These are phyloP conservation scores for Xylophagus ater DNA, from an alignment of 2,888 invertebrate genomes.

Conservation along the genomic window DNA sequence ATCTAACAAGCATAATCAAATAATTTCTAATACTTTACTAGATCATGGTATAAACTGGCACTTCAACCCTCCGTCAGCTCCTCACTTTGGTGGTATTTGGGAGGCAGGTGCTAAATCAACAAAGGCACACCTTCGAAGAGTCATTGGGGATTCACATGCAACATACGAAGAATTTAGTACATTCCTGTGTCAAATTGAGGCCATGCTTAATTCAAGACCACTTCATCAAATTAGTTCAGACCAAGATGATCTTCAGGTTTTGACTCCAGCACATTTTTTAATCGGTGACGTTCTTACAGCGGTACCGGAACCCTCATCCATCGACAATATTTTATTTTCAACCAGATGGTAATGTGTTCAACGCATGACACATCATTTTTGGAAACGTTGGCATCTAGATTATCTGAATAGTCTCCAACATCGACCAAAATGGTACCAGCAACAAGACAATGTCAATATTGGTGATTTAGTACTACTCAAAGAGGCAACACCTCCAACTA, in stretches of 20 bases:
- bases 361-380: constrained; percentile 20
- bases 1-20: constrained; percentile 8
- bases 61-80: constrained; percentile 19
- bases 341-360: constrained; percentile 21
- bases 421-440: constrained; percentile 21
- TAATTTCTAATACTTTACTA: constrained; percentile 21
- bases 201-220: background rate
- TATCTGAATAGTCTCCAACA: constrained; percentile 21
- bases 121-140: constrained; percentile 19
- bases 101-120: constrained; percentile 23
- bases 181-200: background rate
- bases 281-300: background rate
- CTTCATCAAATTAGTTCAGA: background rate
- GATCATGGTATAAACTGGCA: background rate
- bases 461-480: constrained; percentile 21
- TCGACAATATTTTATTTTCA: constrained; percentile 5
- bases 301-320: background rate
- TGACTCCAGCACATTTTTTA: background rate
- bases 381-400: constrained; percentile 20
- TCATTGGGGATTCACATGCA: background rate
- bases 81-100: constrained; percentile 26
- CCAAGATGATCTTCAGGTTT: too few species aligned
- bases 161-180: background rate
- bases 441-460: constrained; percentile 11
- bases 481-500: constrained; percentile 18